Evolutionary conservation across 23 tunicate species (phyloP).

Genomic region (Diplosoma virens): DNA sequence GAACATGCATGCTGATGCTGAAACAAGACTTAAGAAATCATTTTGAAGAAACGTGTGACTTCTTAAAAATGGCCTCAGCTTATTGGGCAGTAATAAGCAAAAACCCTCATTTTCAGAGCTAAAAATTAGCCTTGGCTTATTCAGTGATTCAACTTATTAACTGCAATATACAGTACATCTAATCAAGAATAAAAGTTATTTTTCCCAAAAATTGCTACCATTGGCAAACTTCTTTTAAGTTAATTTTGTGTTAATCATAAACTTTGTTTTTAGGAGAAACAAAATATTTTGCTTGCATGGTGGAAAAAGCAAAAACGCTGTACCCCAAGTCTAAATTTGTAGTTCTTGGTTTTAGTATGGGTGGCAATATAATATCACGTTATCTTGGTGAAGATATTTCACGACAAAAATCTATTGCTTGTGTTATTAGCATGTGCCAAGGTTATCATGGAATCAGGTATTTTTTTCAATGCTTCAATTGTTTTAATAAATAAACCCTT

Average conservation of each 20-base stretch:
- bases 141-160: too few relatives aligned
- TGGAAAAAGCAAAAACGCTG: slow-evolving; percentile 15
- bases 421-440: slow-evolving; percentile 80
- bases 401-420: slow-evolving; percentile 40
- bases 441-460: slow-evolving; percentile 86
- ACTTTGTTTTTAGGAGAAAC: slow-evolving; percentile 69
- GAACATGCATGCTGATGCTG: too few relatives aligned
- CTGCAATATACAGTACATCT: too few relatives aligned
- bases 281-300: slow-evolving; percentile 71
- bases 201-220: too few relatives aligned
- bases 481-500: too few relatives aligned
- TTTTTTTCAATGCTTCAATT: too few relatives aligned
- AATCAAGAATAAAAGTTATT: too few relatives aligned
- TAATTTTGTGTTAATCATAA: background rate
- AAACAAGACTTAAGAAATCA: too few relatives aligned
- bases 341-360: slow-evolving; percentile 82
- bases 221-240: background rate
- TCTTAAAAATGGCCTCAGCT: background rate
- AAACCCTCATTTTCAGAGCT: too few relatives aligned
- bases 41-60: background rate
- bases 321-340: slow-evolving; percentile 38
- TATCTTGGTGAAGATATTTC: slow-evolving; percentile 61
- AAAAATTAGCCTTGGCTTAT: too few relatives aligned
- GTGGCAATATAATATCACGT: slow-evolving; percentile 61
- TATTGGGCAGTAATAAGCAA: background rate